Evolutionary conservation across 2,113 vertebrate species (phyloP), one percentile per base, ranked within the genome.

Genomic region (Mandrillus leucophaeus): DNA sequence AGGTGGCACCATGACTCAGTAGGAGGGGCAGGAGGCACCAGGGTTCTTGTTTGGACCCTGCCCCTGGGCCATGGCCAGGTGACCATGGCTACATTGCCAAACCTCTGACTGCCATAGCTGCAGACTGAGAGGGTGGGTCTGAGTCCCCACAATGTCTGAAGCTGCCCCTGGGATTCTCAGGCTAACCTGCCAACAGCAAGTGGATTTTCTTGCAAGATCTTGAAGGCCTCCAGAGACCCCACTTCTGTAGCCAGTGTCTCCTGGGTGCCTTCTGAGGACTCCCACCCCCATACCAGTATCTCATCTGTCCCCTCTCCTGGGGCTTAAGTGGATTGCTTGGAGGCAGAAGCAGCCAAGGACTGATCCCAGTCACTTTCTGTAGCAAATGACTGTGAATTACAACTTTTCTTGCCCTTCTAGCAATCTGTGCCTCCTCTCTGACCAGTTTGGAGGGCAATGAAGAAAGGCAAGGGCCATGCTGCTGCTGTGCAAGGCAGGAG

Each of bases 321-420:
- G 52, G 80, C 86, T 90, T 90, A 70, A 50, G 61, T 84, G 72
- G 93, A 87, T 95, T 76, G 17, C 48, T 90, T 84, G 75, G 96
- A 87, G 68, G 38, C 87, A 95, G 50, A 73, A 89, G 86, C 82
- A 88, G 73, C 85, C 82, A 72, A 91, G 93, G 85, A 88, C 93
- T 17, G 30, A 92, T 59, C 70, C 95, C 83, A 96, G 89, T 89
- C 96, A 97, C 97, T 97, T 97, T 97, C 87, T 52, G 30, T 97
- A 95, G 87, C 93, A 96, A 95, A 96, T 40, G 96, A 97, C 98
- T 98, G 97, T 98, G 98, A 98, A 97, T 96, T 72, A 70, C 16
- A 92, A 92, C 43, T 68, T 75, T 68, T 68, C 90, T 92, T 66
- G 43, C 75, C 92, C 52, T 50, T 90, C 68, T 8, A 2, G 73